Evolutionary conservation across 2,113 vertebrate species (phyloP).

Genomic region (Brachirus orientalis): DNA sequence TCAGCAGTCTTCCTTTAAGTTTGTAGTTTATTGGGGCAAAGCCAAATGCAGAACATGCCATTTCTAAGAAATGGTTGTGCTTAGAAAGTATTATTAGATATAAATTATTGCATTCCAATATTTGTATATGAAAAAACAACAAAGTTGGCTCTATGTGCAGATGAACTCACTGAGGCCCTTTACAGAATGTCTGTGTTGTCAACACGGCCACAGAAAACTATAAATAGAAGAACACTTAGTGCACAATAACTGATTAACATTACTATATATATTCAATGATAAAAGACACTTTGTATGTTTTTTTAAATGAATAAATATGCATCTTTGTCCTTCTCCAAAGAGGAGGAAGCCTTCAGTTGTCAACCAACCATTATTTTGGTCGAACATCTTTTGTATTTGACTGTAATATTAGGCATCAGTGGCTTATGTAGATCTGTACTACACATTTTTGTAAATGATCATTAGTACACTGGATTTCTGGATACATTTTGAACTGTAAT

Average conservation of each 20-base stretch:
- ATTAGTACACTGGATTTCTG: too few relatives aligned
- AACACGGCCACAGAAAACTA: too few relatives aligned
- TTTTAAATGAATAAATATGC: background rate
- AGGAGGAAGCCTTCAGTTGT: background rate
- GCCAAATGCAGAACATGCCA: background rate
- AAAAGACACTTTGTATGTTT: background rate
- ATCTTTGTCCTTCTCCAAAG: background rate
- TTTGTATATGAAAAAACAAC: constrained; percentile 8
- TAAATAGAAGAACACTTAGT: background rate
- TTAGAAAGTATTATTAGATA: background rate
- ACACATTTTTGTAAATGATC: too few relatives aligned
- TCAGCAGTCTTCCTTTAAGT: constrained; percentile 9
- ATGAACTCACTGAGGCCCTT: background rate
- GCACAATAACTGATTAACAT: background rate
- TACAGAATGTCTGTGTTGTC: background rate
- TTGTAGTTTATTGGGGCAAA: background rate
- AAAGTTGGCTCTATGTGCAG: background rate
- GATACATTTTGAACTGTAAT: background rate
- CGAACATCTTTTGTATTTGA: background rate
- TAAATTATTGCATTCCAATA: constrained; percentile 9
- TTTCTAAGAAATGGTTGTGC: constrained; percentile 14
- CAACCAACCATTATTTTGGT: background rate
- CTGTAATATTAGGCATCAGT: constrained; percentile 18
- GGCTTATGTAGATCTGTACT: background rate
- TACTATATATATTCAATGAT: background rate